Percentiles rank a stretch among this genome's conserved stretches.
Evolutionary conservation across 1,140 invertebrate genomes (phyloP).

Genomic region (Cydia pomonella): DNA sequence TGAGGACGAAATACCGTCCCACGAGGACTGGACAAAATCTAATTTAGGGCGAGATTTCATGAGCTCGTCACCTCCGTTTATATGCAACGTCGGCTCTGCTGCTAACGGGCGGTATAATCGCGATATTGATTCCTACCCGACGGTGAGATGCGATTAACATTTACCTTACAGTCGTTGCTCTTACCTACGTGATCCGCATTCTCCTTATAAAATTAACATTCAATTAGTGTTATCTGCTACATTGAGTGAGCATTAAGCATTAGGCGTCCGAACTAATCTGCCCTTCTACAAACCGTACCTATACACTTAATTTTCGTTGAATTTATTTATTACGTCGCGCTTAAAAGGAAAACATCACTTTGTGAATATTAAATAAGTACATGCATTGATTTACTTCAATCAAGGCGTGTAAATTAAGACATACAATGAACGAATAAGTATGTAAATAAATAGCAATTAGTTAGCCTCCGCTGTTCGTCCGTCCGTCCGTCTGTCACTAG

Average conservation of each 20-base stretch:
- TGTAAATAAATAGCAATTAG: too few species aligned
- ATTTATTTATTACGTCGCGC: too few species aligned
- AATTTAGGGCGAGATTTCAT: constrained; percentile 31
- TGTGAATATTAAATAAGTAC: too few species aligned
- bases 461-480: too few species aligned
- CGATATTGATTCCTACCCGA: constrained; percentile 11
- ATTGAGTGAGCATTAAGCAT: not conserved
- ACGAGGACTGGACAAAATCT: constrained; percentile 15
- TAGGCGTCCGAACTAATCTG: not conserved
- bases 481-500: too few species aligned
- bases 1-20: constrained; percentile 10
- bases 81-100: constrained; percentile 18
- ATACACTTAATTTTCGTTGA: too few species aligned
- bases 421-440: too few species aligned
- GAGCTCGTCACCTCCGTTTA: constrained; percentile 21
- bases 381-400: too few species aligned
- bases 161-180: not conserved
- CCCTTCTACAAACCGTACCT: not conserved
- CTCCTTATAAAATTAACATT: not conserved
- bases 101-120: constrained; percentile 16
- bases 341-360: too few species aligned
- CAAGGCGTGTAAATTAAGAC: too few species aligned
- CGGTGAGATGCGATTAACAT: constrained; percentile 17
- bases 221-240: not conserved
- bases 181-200: not conserved